Evolutionary conservation across 2,113 vertebrate species (phyloP), one percentile per base, ranked within the genome.

Genomic region (Caranx melampygus): DNA sequence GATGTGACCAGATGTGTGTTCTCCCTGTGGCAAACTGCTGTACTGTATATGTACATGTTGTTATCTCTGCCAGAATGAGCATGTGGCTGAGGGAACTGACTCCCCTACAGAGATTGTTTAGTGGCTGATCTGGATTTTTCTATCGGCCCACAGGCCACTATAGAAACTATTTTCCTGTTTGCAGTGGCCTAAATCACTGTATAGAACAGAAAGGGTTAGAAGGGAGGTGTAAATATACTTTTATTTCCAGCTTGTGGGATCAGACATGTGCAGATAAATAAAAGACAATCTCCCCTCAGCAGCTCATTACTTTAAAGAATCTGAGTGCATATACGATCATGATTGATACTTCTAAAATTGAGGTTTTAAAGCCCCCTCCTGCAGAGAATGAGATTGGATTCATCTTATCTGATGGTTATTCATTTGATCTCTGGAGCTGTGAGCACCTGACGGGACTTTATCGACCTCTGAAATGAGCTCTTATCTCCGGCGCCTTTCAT

Each of bases 401-500:
- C 69, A 81, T 54, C 59, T 71, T 44, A 57, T 63, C n/a, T 55
- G 45, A 75, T 66, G 31, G 34, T 72, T 70, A 49, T 74, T 65
- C 20, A 65, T 67, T 6, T 68, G 15, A 83, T 77, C 61, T 69
- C 18, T 26, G n/a, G 13, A 74, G 20, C 20, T 63, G 37, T 1
- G 13, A 81, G 45, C 66, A 35, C 20, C 49, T 63, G 21, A 18
- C 62, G 54, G 26, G 68, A 76, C 58, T 72, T 60, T 54, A 78
- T 82, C 9, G 35, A 64, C 55, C 51, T 57, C 35, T 55, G 68
- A 84, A 51, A 72, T 66, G 26, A 60, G 13, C 40, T 79, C 7
- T 77, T 55, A 79, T 64, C 59, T 86, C 20, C 14, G 44, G 69
- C 20, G 21, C 37, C 34, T 74, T 71, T 82, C 5, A 83, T 78